Percentiles rank a stretch among this genome's conserved stretches.
Evolutionary conservation across 2,797 vertebrate species (phyloP).

Genomic region (Pseudomugil gertrudae): DNA sequence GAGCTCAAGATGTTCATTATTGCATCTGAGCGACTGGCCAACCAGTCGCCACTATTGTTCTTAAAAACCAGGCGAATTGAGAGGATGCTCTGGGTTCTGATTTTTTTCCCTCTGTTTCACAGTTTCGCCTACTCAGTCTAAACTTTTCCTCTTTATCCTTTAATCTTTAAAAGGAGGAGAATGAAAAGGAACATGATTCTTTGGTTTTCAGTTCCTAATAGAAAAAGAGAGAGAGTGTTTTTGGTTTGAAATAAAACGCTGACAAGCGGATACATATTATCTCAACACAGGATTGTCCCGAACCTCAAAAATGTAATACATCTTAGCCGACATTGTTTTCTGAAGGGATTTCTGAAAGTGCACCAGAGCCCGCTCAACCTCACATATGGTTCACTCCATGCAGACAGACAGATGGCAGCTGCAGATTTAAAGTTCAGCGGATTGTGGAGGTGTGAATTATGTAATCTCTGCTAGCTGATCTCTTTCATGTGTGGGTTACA

Average conservation of each 20-base stretch:
- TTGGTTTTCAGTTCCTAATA: neutral
- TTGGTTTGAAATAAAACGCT: slow-evolving; percentile 1
- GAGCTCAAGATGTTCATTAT: slow-evolving; percentile 50
- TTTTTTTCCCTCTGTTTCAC: neutral
- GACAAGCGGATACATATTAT: neutral
- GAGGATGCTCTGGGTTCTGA: slow-evolving; percentile 2
- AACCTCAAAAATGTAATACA: slow-evolving; percentile 10
- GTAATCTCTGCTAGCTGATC: slow-evolving; percentile 54
- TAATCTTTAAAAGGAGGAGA: neutral
- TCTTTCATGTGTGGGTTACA: slow-evolving; percentile 3
- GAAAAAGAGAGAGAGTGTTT: neutral
- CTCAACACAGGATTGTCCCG: neutral
- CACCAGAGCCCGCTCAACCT: slow-evolving; percentile 26
- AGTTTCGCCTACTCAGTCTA: neutral
- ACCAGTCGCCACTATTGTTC: slow-evolving; percentile 30
- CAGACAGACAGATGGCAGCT: slow-evolving; percentile 51
- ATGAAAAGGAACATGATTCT: neutral
- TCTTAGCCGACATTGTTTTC: slow-evolving; percentile 53
- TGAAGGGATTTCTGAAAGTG: slow-evolving; percentile 42
- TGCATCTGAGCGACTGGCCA: slow-evolving; percentile 36
- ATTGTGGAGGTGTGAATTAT: slow-evolving; percentile 63
- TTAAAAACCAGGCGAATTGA: slow-evolving; percentile 19
- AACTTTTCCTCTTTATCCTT: neutral
- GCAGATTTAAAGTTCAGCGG: slow-evolving; percentile 34
- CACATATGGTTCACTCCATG: slow-evolving; percentile 41